Evolutionary conservation across 2,113 vertebrate species (phyloP), one percentile per base, ranked within the genome.

Genomic region (Rhinoderma darwinii): DNA sequence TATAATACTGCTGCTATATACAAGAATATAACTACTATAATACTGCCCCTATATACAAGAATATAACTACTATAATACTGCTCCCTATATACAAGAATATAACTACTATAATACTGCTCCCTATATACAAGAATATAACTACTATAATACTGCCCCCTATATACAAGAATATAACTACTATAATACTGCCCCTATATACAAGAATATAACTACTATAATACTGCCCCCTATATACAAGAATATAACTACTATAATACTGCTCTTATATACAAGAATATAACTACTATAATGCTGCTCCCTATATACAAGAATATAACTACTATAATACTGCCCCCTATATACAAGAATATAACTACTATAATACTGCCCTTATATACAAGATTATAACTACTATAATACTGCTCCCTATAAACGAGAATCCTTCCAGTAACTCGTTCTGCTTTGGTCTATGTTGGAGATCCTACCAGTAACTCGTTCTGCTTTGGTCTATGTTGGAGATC

Each of bases 161-260:
- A n/a, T n/a, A 59, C 56, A 59, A 59, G 56, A 59, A 59, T 59
- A 59, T 59, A 59, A 59, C 56, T 25, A 59, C 56, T 59, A 25
- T 59, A 59, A 59, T 59, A 59, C 56, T 59, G 25, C 56, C 9
- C 56, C 56, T 59, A 59, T 59, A 25, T 59, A 59, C 56, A 59
- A 59, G 56, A 59, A 59, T 59, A 59, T 59, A 59, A 59, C 56
- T 59, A 59, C 56, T 59, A 59, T 59, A 59, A 59, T 59, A 59
- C 56, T 11, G 25, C 50, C 56, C 9, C 56, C 56, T 59, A 59
- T 59, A 25, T 59, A 59, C 56, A 59, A 59, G 56, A 59, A 59
- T 59, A 59, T 59, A 59, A 59, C 56, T 59, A 59, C 56, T 59
- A 59, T 59, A 59, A 59, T 59, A 59, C 56, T n/a, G 25, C 56